Evolutionary conservation across 2,888 invertebrate species (phyloP).

Genomic region (Crocallis elinguaria): DNA sequence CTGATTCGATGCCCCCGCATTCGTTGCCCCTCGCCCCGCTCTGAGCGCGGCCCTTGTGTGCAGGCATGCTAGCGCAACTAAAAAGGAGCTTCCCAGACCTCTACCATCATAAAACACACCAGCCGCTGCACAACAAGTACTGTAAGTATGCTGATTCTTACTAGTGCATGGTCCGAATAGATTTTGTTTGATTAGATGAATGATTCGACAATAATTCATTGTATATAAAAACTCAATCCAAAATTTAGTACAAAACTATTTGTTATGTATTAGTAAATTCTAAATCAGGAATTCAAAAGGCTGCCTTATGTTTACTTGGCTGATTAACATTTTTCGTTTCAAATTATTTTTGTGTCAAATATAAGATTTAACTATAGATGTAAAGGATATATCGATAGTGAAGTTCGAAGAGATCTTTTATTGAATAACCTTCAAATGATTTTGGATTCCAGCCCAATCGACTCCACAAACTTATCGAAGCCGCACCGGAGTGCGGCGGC

Average conservation of each 20-base stretch:
- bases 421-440: constrained; percentile 1
- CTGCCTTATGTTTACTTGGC: neutral
- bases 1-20: constrained; percentile 43
- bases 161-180: constrained; percentile 63
- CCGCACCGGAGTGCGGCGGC: constrained; percentile 84
- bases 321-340: neutral
- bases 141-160: constrained; percentile 78
- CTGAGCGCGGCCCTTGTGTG: constrained; percentile 86
- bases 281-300: neutral
- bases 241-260: neutral
- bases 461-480: constrained; percentile 86
- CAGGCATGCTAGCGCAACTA: constrained; percentile 95
- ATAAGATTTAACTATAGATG: neutral
- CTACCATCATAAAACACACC: constrained; percentile 90
- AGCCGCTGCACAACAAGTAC: constrained; percentile 90
- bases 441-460: constrained; percentile 83
- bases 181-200: constrained; percentile 26
- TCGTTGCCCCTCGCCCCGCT: constrained; percentile 64
- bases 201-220: constrained; percentile 1
- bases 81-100: constrained; percentile 95
- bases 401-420: neutral
- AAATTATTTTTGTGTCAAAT: neutral
- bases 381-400: neutral
- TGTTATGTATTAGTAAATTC: neutral
- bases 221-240: neutral